Evolutionary conservation across 64 coral and sea anemone species (phyloP).

Genomic region (Acropora yongei): DNA sequence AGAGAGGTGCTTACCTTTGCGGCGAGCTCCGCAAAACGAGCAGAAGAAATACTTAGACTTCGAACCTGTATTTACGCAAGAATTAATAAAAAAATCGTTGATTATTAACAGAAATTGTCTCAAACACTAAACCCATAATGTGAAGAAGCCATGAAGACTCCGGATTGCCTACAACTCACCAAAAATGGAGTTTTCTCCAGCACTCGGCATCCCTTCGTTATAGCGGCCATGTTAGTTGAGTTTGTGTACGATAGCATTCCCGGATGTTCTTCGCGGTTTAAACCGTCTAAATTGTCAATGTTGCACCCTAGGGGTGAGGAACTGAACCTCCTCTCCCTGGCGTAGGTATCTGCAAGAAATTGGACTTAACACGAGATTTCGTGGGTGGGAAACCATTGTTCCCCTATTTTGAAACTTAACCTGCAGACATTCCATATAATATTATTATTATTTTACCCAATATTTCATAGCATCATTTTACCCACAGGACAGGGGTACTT

Average conservation of each 20-base stretch:
- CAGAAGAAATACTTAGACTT: conserved; percentile 65
- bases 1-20: conserved; percentile 68
- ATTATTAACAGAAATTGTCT: background rate
- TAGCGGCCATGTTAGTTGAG: conserved; percentile 87
- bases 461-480: too few species aligned
- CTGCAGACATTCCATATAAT: too few species aligned
- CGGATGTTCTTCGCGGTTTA: conserved; percentile 42
- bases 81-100: too few species aligned
- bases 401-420: too few species aligned
- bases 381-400: too few species aligned
- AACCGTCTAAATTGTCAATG: too few species aligned
- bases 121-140: conserved; percentile 51
- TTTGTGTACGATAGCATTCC: conserved; percentile 21
- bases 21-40: conserved; percentile 56
- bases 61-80: conserved; percentile 41
- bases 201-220: conserved; percentile 76
- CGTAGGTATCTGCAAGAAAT: too few species aligned
- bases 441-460: too few species aligned
- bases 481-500: too few species aligned
- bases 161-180: conserved; percentile 43
- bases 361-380: too few species aligned
- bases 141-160: background rate
- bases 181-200: conserved; percentile 76
- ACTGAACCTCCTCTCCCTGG: too few species aligned
- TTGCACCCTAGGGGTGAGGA: too few species aligned